Evolutionary conservation across 2,797 vertebrate species (phyloP).

Genomic region (Paramormyrops hopkinsi): DNA sequence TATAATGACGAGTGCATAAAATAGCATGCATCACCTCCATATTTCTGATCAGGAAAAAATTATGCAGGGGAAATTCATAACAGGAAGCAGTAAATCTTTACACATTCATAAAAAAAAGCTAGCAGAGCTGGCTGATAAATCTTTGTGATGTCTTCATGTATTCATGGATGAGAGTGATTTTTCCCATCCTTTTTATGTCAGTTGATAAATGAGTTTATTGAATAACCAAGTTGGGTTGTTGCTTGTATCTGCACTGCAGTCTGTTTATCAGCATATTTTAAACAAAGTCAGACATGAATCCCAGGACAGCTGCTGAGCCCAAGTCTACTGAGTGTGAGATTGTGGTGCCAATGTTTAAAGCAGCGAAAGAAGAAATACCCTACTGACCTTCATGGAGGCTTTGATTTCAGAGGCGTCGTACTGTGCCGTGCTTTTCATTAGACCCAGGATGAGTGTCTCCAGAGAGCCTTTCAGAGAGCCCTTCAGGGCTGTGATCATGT

Average conservation of each 20-base stretch:
- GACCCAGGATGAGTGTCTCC: conserved; percentile 78
- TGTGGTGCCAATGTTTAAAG: not conserved
- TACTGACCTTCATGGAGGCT: conserved; percentile 81
- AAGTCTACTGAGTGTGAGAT: not conserved
- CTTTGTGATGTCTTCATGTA: not conserved
- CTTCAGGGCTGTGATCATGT: conserved; percentile 79
- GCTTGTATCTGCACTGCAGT: not conserved
- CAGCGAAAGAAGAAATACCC: not conserved
- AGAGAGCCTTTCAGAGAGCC: conserved; percentile 84
- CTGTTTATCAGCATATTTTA: not conserved
- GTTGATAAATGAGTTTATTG: not conserved
- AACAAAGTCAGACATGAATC: not conserved
- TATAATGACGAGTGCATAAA: not conserved
- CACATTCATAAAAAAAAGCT: not conserved
- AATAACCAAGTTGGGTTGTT: not conserved
- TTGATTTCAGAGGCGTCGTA: conserved; percentile 85
- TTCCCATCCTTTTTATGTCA: not conserved
- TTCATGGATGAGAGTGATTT: not conserved
- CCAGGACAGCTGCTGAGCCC: not conserved
- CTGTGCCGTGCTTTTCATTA: conserved; percentile 88
- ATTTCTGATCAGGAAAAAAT: not conserved
- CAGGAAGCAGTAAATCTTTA: not conserved
- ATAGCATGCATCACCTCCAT: not conserved
- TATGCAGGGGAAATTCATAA: not conserved
- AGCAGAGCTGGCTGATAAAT: not conserved